phyloP scores from a whole-genome alignment of 1,140 invertebrate genomes.

The Drosophila kohkoa region DNA sequence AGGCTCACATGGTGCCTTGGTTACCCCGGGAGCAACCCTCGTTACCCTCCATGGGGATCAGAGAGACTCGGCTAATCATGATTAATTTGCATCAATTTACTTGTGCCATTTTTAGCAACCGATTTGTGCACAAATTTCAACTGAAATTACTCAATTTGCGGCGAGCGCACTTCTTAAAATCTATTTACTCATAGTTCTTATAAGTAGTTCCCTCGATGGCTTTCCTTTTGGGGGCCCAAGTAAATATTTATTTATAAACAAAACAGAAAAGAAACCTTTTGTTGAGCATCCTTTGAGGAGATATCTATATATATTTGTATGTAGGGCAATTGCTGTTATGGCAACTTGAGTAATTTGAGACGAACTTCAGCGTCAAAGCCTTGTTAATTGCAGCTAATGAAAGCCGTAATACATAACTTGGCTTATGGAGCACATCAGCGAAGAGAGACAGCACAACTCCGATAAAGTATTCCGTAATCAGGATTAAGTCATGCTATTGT shows the following conservation, averaged over 20 bases:
- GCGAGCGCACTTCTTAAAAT: constrained; percentile 4
- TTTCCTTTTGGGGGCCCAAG: too few relatives aligned
- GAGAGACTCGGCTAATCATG: constrained; percentile 65
- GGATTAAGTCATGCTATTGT: constrained; percentile 2
- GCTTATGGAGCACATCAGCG: background rate
- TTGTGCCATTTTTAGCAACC: constrained; percentile 64
- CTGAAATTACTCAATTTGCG: constrained; percentile 29
- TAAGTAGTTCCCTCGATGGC: background rate
- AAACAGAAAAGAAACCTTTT: constrained; percentile 5
- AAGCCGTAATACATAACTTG: constrained; percentile 1
- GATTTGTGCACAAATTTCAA: constrained; percentile 42
- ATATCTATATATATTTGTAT: background rate
- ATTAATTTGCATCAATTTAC: constrained; percentile 81
- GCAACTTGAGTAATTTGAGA: constrained; percentile 7
- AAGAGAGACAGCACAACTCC: background rate
- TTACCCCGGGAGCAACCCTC: constrained; percentile 14
- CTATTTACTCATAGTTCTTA: background rate
- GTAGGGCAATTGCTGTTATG: constrained; percentile 7
- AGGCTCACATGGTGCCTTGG: background rate
- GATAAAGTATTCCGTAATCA: constrained; percentile 1
- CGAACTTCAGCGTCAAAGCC: background rate
- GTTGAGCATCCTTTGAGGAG: background rate
- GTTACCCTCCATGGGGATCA: constrained; percentile 30
- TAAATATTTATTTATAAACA: constrained; percentile 6
- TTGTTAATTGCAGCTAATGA: constrained; percentile 17